Evolutionary conservation across 2,797 vertebrate genomes (phyloP), one percentile per base, ranked within the genome.

Genomic region (Pangasius djambal): DNA sequence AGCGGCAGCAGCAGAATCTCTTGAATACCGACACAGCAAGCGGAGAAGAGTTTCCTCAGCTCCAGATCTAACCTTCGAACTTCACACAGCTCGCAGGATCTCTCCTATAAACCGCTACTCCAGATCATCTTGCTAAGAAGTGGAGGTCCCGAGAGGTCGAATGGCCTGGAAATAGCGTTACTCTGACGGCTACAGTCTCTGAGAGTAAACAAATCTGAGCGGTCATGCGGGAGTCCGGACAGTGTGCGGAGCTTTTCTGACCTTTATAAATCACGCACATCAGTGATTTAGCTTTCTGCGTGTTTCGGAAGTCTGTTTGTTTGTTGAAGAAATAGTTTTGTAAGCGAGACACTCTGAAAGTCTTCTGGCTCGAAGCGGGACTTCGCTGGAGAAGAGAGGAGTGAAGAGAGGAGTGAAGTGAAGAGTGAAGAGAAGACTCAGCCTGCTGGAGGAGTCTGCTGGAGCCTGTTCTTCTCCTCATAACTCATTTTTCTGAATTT

Each of bases 21-120:
- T 92, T 91, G 94, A 94, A 94, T 91, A 94, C 88, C 93, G 90
- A 83, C 86, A 83, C 89, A 89, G 79, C 86, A 63, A 81, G 74
- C 82, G 59, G 55, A 59, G 78, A 88, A 79, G 89, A 88, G 79
- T 90, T 89, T 87, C 22, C 81, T 52, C 79, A 67, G 88, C 87
- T 65, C 75, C 34, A 82, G 37, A 81, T 34, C 63, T 28, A 85
- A 0, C 25, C 34, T 50, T 4, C 18, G 18, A 85, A 77, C 70
- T 88, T 63, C 55, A 44, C 63, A n/a, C 72, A 78, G 70, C 37
- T 67, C 44, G 13, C 83, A 31, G 88, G 74, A 69, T 79, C 83
- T 59, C 25, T 48, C 18, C 20, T 13, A 25, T 31, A 40, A 55
- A 77, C 1, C 59, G 55, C 37, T 50, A 48, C 5, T 83, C 34